Evolutionary conservation across 2,888 invertebrate genomes (phyloP), one percentile per base, ranked within the genome.

Genomic region (Caenorhabditis virilis): DNA sequence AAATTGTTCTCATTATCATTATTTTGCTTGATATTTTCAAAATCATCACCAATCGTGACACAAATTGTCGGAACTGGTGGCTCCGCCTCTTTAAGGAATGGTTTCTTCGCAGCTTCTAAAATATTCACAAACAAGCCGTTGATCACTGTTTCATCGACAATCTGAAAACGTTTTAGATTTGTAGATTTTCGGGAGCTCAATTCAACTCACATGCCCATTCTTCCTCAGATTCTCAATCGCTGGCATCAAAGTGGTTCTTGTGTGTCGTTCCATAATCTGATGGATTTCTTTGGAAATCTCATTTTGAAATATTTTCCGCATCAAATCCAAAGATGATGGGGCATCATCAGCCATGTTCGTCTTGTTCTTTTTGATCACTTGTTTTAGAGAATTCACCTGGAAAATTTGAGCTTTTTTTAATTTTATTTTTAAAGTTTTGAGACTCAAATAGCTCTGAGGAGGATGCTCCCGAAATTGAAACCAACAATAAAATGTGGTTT

Each of bases 181-280:
- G 20, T n/a, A n/a, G n/a, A n/a, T n/a, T n/a, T n/a, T n/a, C n/a
- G n/a, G n/a, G n/a, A 9, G 13, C 13, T 30, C 30, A 26, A 6
- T 5, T n/a, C n/a, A n/a, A 48, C 64, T 33, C 38, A 77, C 78
- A 60, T 79, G 76, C 11, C 80, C 80, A 38, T 82, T 79, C 16
- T 72, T 63, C 33, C 69, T 63, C 36, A 81, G 59, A 53, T 81
- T 81, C 52, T 81, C 81, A 18, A 81, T 78, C 0, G 81, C 81
- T n/a, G 80, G 80, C 27, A 74, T 58, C 30, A 81, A 74, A 0
- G 80, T 80, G 6, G 79, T 78, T 15, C 80, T 58, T 1, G 79
- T 62, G 49, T 82, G 76, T 7, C 81, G 66, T 7, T 81, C 81
- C 43, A 80, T 57, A 22, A 80, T 74, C 45, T 80, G 78, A 47